Percentiles rank a stretch among this genome's conserved stretches.
Conservation (phyloP, 2,888 invertebrate genomes). For the Lamellibrachia satsuma region DNA sequence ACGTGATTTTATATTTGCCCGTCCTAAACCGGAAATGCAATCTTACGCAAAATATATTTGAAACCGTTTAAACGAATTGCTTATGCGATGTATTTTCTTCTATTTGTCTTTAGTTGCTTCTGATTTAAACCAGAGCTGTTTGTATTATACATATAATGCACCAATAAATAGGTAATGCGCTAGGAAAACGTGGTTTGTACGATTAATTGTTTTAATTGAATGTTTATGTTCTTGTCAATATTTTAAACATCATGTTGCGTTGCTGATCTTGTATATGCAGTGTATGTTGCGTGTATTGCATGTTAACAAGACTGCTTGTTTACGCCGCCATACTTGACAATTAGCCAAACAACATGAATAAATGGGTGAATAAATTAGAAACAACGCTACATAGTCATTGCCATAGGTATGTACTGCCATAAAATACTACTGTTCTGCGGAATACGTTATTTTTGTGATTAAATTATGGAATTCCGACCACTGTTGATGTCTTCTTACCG, state of each 20-base stretch:
- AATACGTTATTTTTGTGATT: background rate
- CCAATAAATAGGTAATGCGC: background rate
- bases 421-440: background rate
- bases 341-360: constrained; percentile 13
- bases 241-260: background rate
- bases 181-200: background rate
- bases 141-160: background rate
- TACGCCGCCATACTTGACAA: background rate
- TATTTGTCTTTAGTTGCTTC: background rate
- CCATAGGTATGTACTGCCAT: background rate
- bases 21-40: background rate
- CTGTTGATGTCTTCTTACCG: background rate
- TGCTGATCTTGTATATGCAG: background rate
- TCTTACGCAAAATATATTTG: constrained; percentile 1
- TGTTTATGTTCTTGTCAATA: background rate
- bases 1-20: background rate
- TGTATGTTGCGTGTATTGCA: background rate
- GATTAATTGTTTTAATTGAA: background rate
- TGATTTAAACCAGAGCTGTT: background rate
- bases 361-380: constrained; percentile 10
- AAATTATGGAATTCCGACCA: background rate
- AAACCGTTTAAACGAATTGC: background rate
- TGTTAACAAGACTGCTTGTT: background rate
- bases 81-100: background rate
- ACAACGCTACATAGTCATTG: background rate